Evolutionary conservation across 2,797 vertebrate species (phyloP).

Genomic region (Psittacula echo): DNA sequence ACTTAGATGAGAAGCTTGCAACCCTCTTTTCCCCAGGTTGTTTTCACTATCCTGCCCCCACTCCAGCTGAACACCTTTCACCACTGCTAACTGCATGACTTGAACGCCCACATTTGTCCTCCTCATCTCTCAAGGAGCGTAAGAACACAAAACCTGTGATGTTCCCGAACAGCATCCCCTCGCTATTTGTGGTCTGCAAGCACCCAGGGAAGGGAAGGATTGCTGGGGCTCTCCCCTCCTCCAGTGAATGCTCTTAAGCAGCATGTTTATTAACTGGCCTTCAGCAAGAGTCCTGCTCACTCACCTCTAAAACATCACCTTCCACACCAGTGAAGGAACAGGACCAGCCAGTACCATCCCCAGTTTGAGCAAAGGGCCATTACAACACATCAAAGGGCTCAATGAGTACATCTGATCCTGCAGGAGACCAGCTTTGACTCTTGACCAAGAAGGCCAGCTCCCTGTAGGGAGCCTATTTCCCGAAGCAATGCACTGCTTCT

Average conservation of each 20-base stretch:
- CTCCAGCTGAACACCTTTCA: background rate
- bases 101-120: background rate
- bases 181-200: fast-evolving
- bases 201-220: background rate
- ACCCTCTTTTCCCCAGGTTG: background rate
- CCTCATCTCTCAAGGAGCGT: background rate
- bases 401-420: background rate
- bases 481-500: fast-evolving
- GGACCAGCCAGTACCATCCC: background rate
- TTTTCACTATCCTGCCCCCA: background rate
- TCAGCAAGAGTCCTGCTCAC: background rate
- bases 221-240: background rate
- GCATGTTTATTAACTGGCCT: background rate
- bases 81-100: background rate
- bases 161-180: background rate
- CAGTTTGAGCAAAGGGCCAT: background rate
- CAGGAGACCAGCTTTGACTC: background rate
- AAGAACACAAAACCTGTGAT: background rate
- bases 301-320: background rate
- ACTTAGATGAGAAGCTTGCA: background rate
- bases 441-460: background rate
- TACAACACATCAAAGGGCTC: background rate
- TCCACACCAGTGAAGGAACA: background rate
- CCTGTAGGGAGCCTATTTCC: background rate
- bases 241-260: background rate